phyloP scores from a whole-genome alignment of 2,797 vertebrate genomes.

The Aphelocoma californica region DNA sequence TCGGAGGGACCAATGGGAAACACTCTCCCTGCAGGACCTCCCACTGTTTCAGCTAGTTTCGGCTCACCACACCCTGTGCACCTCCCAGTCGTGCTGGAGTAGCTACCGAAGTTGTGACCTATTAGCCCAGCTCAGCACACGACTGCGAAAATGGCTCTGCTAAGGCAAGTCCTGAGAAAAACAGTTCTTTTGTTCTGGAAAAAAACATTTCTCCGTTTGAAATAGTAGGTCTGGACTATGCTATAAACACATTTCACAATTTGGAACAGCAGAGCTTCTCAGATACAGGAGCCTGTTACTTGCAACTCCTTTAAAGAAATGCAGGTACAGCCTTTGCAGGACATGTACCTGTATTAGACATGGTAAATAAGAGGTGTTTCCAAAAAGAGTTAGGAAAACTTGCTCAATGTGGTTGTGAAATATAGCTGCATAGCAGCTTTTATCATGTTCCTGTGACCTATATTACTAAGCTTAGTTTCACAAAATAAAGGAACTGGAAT shows the following conservation, averaged over 20 bases:
- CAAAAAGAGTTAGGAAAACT: neutral
- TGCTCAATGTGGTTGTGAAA: neutral
- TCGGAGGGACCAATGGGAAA: rapidly evolving
- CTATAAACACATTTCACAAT: neutral
- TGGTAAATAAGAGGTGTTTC: neutral
- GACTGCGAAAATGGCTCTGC: neutral
- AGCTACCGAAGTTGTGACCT: neutral
- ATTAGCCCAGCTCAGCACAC: neutral
- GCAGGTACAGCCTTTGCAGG: neutral
- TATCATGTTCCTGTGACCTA: neutral
- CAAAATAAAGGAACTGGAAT: neutral
- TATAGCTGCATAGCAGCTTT: neutral
- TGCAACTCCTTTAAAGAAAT: neutral
- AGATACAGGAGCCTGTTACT: neutral
- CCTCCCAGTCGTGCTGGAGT: neutral
- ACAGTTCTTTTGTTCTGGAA: neutral
- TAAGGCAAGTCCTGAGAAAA: neutral
- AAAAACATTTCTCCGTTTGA: neutral
- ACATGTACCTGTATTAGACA: neutral
- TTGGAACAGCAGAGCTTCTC: neutral
- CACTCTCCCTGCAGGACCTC: neutral
- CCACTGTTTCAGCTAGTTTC: neutral
- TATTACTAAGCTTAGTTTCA: neutral
- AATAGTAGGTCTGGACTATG: neutral
- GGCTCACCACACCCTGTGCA: neutral